A percentile compares a stretch with the other conserved stretches of the same genome.
These are phyloP conservation scores for Drosophila kohkoa DNA, from an alignment of 1,140 invertebrate species.

Conservation along the genomic window DNA sequence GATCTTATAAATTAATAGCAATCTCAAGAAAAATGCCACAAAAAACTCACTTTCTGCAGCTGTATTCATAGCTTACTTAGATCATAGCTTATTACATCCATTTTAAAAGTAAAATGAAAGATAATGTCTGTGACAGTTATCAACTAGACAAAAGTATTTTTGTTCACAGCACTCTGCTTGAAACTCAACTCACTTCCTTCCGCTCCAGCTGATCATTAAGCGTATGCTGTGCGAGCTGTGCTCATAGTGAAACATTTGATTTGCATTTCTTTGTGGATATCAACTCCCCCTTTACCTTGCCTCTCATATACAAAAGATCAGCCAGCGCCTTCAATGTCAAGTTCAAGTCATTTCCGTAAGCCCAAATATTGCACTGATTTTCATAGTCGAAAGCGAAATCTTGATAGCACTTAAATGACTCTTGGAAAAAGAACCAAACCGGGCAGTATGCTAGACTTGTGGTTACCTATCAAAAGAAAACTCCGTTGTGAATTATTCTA, in stretches of 20 bases:
- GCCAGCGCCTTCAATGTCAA: constrained; percentile 65
- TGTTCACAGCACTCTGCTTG: constrained; percentile 2
- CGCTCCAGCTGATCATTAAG: constrained; percentile 29
- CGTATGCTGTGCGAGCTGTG: constrained; percentile 18
- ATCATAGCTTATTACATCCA: too few relatives aligned
- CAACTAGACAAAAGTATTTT: neutral
- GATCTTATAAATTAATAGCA: too few relatives aligned
- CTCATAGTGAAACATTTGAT: constrained; percentile 40
- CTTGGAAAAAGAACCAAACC: constrained; percentile 6
- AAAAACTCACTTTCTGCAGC: neutral
- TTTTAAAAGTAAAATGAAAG: neutral
- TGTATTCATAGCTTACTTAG: neutral
- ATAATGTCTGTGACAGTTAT: constrained; percentile 3
- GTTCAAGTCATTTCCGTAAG: constrained; percentile 68
- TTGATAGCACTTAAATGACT: constrained; percentile 44
- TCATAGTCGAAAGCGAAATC: constrained; percentile 22
- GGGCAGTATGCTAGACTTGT: neutral
- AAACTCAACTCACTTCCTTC: constrained; percentile 40
- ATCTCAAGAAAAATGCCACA: too few relatives aligned
- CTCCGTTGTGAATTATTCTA: neutral
- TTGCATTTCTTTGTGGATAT: constrained; percentile 41
- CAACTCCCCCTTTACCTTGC: neutral
- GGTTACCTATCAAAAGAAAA: constrained; percentile 5
- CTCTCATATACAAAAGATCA: neutral
- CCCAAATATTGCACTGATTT: constrained; percentile 50